Percentiles rank a stretch among this genome's conserved stretches.
Evolutionary conservation across 1,140 invertebrate species (phyloP).

Genomic region (Episyrphus balteatus): DNA sequence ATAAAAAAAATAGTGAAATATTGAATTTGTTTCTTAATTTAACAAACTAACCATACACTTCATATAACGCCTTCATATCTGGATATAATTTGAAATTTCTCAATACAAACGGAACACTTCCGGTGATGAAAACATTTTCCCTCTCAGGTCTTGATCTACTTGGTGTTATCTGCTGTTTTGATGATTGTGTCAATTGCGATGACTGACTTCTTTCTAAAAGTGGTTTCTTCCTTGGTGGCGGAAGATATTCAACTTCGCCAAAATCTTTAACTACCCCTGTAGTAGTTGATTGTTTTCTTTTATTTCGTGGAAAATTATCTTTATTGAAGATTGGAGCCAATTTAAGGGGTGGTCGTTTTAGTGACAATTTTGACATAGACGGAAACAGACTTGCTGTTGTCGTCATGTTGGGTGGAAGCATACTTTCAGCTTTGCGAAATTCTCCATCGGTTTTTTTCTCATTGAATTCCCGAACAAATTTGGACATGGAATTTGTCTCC

Average conservation of each 20-base stretch:
- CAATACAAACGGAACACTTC: slow-evolving; percentile 16
- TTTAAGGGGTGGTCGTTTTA: not conserved
- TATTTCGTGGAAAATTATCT: slow-evolving; percentile 7
- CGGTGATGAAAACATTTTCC: slow-evolving; percentile 13
- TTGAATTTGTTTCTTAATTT: not conserved
- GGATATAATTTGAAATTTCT: slow-evolving; percentile 21
- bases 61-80: slow-evolving; percentile 22
- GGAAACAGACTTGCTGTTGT: slow-evolving; percentile 20
- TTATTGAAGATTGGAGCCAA: no score
- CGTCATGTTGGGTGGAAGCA: slow-evolving; percentile 11
- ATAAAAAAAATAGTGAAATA: not conserved
- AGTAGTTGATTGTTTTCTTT: slow-evolving; percentile 3
- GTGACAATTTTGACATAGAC: slow-evolving; percentile 6
- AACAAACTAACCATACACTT: slow-evolving; percentile 20
- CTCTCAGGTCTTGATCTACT: slow-evolving; percentile 7
- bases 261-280: not conserved
- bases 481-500: no score
- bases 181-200: not conserved
- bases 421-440: slow-evolving; percentile 15
- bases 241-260: not conserved
- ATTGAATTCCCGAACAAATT: no score
- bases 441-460: slow-evolving; percentile 4
- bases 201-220: slow-evolving; percentile 5
- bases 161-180: not conserved
- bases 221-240: not conserved